Percentiles rank a stretch among this genome's conserved stretches.
Conservation (phyloP, 2,888 invertebrate genomes). For the Portevinia maculata region DNA sequence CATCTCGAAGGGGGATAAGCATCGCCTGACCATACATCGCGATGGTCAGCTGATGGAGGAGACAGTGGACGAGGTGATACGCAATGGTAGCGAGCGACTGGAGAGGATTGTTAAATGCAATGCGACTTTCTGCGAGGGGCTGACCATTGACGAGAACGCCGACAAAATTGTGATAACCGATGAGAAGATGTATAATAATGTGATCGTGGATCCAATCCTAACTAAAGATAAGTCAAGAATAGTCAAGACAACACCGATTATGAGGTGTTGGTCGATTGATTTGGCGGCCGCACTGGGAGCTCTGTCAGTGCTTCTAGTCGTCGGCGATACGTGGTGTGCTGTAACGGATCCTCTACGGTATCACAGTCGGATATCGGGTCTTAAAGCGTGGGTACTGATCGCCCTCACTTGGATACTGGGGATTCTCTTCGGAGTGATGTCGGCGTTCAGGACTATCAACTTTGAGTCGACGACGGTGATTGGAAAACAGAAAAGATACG, state of each 20-base stretch:
- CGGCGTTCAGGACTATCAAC: constrained; percentile 81
- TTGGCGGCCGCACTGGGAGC: constrained; percentile 82
- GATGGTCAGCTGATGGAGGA: constrained; percentile 79
- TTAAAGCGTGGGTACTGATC: constrained; percentile 82
- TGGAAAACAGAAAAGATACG: constrained; percentile 77
- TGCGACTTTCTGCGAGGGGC: constrained; percentile 78
- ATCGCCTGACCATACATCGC: constrained; percentile 79
- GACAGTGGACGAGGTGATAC: constrained; percentile 46
- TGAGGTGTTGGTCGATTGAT: constrained; percentile 82
- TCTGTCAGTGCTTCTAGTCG: constrained; percentile 81
- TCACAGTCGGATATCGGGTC: constrained; percentile 83
- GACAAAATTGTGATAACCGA: constrained; percentile 80
- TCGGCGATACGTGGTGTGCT: constrained; percentile 85
- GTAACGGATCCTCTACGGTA: constrained; percentile 86
- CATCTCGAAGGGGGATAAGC: constrained; percentile 78
- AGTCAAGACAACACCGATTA: constrained; percentile 69
- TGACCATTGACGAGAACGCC: constrained; percentile 79
- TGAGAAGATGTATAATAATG: constrained; percentile 76
- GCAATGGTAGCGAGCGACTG: constrained; percentile 74
- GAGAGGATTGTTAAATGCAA: constrained; percentile 80
- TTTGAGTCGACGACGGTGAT: constrained; percentile 79
- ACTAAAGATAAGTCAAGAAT: constrained; percentile 55
- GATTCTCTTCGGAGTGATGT: constrained; percentile 81
- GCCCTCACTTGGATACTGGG: constrained; percentile 82
- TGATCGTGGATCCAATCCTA: constrained; percentile 68